phyloP scores from a whole-genome alignment of 2,113 vertebrate genomes.

The Oncorhynchus tshawytscha region DNA sequence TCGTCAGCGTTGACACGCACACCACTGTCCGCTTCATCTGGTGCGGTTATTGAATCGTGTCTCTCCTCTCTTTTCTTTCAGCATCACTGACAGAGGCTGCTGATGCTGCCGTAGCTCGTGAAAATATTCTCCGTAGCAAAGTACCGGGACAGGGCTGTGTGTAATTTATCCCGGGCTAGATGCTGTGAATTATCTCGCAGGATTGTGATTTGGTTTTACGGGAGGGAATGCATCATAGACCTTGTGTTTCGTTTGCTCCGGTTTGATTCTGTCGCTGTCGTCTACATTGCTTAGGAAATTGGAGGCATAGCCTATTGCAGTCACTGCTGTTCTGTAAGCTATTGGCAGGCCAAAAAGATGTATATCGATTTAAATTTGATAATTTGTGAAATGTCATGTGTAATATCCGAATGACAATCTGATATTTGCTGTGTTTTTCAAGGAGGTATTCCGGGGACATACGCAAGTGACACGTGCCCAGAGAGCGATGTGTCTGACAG shows the following conservation, averaged over 20 bases:
- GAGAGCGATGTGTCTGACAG: conserved; percentile 46
- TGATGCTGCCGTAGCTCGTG: conserved; percentile 41
- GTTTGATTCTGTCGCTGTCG: neutral
- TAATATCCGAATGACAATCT: neutral
- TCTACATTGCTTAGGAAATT: neutral
- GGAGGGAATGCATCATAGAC: neutral
- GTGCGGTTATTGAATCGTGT: conserved; percentile 31
- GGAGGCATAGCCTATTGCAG: neutral
- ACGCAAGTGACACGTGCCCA: conserved; percentile 39
- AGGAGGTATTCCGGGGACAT: conserved; percentile 44
- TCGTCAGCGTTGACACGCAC: conserved; percentile 25
- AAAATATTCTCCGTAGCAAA: conserved; percentile 32
- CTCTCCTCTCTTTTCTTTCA: conserved; percentile 19
- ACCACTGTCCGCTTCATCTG: conserved; percentile 29
- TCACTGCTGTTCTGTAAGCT: neutral
- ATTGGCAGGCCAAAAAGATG: no score
- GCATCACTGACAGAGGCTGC: conserved; percentile 45
- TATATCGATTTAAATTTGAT: no score
- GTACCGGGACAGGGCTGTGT: neutral
- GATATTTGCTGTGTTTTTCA: neutral
- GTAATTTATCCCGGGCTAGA: neutral
- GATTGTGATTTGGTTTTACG: neutral
- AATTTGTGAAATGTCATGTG: neutral
- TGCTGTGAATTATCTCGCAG: neutral
- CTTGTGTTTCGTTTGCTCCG: neutral